Evolutionary conservation across 2,797 vertebrate species (phyloP).

Genomic region (Naso thynnoides): DNA sequence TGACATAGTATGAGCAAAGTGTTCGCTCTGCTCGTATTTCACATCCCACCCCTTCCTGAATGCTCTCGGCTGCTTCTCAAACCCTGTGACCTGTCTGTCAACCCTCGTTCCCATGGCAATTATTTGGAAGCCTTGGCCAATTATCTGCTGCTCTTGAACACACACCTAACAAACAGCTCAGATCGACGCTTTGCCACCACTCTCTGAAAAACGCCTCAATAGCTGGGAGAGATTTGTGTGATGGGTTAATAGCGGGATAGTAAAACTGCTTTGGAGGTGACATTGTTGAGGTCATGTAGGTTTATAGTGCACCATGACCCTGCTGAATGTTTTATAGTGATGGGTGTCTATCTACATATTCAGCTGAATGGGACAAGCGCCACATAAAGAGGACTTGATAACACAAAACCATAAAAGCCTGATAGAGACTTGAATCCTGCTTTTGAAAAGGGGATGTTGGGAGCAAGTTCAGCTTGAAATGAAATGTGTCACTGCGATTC

Average conservation of each 20-base stretch:
- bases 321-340: slow-evolving; percentile 59
- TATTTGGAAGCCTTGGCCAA: slow-evolving; percentile 62
- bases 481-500: slow-evolving; percentile 15
- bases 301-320: slow-evolving; percentile 62
- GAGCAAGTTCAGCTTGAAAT: slow-evolving; percentile 20
- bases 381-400: slow-evolving; percentile 42
- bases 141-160: slow-evolving; percentile 57
- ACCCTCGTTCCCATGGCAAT: slow-evolving; percentile 72
- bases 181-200: slow-evolving; percentile 36
- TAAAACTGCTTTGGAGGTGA: slow-evolving; percentile 62
- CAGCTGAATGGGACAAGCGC: slow-evolving; percentile 48
- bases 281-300: slow-evolving; percentile 61
- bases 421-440: slow-evolving; percentile 16
- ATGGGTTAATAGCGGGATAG: slow-evolving; percentile 68
- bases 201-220: slow-evolving; percentile 43
- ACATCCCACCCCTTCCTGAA: slow-evolving; percentile 50
- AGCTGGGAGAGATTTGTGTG: slow-evolving; percentile 74
- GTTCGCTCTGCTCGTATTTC: slow-evolving; percentile 46
- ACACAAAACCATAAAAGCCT: slow-evolving; percentile 39
- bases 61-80: slow-evolving; percentile 54
- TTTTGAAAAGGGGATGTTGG: slow-evolving; percentile 21
- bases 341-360: slow-evolving; percentile 62
- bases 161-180: slow-evolving; percentile 48
- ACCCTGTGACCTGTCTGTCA: slow-evolving; percentile 65
- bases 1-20: slow-evolving; percentile 31